Evolutionary conservation across 2,888 invertebrate genomes (phyloP).

Genomic region (Leucophora obtusa): DNA sequence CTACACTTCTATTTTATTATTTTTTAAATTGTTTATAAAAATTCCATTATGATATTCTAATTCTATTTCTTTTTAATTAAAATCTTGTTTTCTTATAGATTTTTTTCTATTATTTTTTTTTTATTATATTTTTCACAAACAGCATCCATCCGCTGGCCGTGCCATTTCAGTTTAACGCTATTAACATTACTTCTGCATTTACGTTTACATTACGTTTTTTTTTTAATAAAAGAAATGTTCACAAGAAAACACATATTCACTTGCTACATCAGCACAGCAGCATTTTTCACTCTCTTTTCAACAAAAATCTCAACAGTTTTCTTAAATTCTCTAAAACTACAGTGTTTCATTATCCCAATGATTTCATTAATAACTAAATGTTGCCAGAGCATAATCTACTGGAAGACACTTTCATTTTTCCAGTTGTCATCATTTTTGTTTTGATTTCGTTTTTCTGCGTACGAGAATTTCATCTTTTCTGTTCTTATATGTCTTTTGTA

Average conservation of each 20-base stretch:
- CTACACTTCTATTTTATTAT: background rate
- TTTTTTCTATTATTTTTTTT: conserved; percentile 8
- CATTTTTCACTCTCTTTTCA: conserved; percentile 41
- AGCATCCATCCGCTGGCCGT: conserved; percentile 65
- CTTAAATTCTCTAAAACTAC: conserved; percentile 7
- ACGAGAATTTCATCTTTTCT: too few relatives aligned
- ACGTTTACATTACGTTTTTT: conserved; percentile 44
- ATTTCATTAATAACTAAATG: conserved; percentile 42
- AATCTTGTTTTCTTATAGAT: background rate
- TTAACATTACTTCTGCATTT: conserved; percentile 59
- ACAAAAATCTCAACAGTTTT: conserved; percentile 36
- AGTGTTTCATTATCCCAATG: conserved; percentile 47
- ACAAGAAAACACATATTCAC: too few relatives aligned
- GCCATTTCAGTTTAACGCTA: conserved; percentile 64
- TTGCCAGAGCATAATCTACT: conserved; percentile 16
- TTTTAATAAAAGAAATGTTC: conserved; percentile 28
- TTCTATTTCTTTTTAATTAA: background rate
- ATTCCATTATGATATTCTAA: conserved; percentile 10
- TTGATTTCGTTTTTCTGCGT: conserved; percentile 13
- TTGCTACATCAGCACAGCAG: conserved; percentile 23
- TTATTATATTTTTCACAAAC: conserved; percentile 34
- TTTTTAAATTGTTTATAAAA: conserved; percentile 8
- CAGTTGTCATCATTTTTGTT: conserved; percentile 52
- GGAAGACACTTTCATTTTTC: conserved; percentile 43
- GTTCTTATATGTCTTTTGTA: background rate